Base-by-base conservation (phyloP, 2,888 invertebrate species). In the Cylloceria caligata region DNA sequence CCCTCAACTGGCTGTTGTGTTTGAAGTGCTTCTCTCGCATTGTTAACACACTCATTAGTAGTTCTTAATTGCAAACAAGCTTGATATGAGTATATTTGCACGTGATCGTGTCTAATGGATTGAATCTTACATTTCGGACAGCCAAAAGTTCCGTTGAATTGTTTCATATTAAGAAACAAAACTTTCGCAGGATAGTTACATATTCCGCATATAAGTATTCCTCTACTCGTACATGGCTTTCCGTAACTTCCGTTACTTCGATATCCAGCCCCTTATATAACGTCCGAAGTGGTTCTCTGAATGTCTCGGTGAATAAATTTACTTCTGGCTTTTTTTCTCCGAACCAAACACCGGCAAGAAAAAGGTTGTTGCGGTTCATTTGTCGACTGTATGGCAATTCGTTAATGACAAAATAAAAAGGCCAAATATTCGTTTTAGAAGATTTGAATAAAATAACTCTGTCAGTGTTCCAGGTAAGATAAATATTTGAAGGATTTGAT, bases 401-500 rank as follows among this genome's bases (percentile, higher is more conserved):
- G 16, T 57, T 34, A 11, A 57, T 57, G 3, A 24, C n/a, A 3
- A 67, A 47, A n/a, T 49, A 67, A 47, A 67, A 67, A 3, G 49
- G 67, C 67, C 67, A 67, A 9, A 57, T 16, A 11, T 13, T 11
- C 1, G 27, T 13, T 13, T 13, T 7, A 11, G 57, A 57, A 11
- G 75, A 65, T 65, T 65, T 65, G 21, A 55, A 75, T 5, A 75
- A n/a, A 16, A 39, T 19, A 19, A 68, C 27, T 5, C 76, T 45
- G n/a, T 75, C 74, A 6, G 74, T 75, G 30, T 75, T 55, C 74
- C 74, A 64, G 7, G 39, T 42, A 36, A 75, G 36, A 7, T 52
- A 75, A 52, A 75, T 75, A 21, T 75, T 75, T 9, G 21, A 16
- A 19, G 36, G 62, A 30, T 16, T 11, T 11, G 57, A 45, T 19